phyloP scores from a whole-genome alignment of 1,140 invertebrate genomes.

The Trachelipus rathkii region DNA sequence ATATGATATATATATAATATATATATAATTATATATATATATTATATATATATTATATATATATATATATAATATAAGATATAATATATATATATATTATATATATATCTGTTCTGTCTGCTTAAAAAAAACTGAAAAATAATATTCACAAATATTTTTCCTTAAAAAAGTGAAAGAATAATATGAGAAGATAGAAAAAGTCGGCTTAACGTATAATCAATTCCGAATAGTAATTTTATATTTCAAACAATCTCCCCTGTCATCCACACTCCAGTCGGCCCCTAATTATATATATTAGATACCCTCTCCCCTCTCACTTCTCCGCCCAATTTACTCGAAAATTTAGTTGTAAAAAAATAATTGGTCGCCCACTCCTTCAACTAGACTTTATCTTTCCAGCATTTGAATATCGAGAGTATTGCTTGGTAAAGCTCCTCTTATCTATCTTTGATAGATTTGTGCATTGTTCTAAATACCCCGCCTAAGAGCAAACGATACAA shows the following conservation, averaged over 20 bases:
- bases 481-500: too few species aligned
- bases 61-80: background rate
- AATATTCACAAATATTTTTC: background rate
- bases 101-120: background rate
- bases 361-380: background rate
- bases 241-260: background rate
- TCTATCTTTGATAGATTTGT: background rate
- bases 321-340: background rate
- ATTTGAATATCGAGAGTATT: conserved; percentile 10
- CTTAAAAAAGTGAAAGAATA: too few species aligned
- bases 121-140: too few species aligned
- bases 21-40: conserved; percentile 21
- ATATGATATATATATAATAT: conserved; percentile 20
- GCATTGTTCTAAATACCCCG: background rate
- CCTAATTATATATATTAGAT: background rate
- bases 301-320: too few species aligned
- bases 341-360: too few species aligned
- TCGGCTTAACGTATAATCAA: background rate
- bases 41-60: conserved; percentile 14
- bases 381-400: conserved; percentile 9
- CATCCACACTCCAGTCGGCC: background rate
- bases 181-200: background rate
- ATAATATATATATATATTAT: conserved; percentile 16
- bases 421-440: background rate
- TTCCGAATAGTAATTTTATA: background rate